Evolutionary conservation across 2,797 vertebrate species (phyloP), one percentile per base, ranked within the genome.

Genomic region (Glyptemys insculpta): DNA sequence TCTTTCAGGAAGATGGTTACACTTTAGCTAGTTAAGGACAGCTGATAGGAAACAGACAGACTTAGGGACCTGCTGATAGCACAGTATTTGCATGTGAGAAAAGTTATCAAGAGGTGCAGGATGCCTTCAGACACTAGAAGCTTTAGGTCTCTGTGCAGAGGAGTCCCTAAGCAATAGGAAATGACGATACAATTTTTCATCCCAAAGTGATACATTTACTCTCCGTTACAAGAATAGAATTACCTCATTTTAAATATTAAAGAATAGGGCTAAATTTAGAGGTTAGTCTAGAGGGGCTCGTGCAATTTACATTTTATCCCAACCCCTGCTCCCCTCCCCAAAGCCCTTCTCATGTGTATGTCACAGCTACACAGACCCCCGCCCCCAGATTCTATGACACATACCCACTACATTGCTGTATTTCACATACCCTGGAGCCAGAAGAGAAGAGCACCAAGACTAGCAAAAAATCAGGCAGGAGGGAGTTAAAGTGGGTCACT

Each of bases 1-100:
- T 91, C 86, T 95, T 96, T 93, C 68, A 91, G 21, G 91, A 88
- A 90, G 57, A 84, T 0, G 4, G 84, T 94, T 96, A 84, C 81
- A 49, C 50, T 87, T 90, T 76, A 89, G 72, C 87, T 90, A 85
- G 76, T 79, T 88, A 54, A 92, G 92, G 53, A 89, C 44, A 1
- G 2, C 49, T 84, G 88, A 91, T 78, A 92, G 78, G 79, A 96
- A 95, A 80, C 52, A 90, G 90, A 81, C 29, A 72, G 41, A 27
- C 88, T 90, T 72, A 80, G 87, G 72, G 52, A 88, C 53, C 37
- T 81, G 57, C 44, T 91, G 59, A 85, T 87, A 88, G 59, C 50
- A 53, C 41, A 79, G 27, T 83, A 79, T 89, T 96, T 91, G 83
- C 50, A 56, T 31, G 50, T 56, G 92, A 79, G 56, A 79, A 92